These are phyloP conservation scores for Andrena dorsata DNA, from an alignment of 2,888 invertebrate genomes.

Conservation along the genomic window DNA sequence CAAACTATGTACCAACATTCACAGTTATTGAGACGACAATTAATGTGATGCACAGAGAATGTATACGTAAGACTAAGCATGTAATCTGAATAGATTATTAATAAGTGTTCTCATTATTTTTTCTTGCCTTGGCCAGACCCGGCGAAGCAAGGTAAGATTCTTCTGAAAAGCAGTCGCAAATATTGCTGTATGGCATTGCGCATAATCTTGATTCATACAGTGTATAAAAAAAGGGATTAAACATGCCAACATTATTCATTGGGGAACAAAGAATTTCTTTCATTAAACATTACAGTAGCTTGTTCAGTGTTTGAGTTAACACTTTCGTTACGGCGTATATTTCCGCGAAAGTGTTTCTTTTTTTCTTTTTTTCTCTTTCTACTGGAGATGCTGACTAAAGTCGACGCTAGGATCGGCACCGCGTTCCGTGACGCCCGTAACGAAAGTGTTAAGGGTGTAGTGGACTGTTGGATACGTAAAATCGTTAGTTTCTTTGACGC, in stretches of 20 bases:
- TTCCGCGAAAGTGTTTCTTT: too few relatives aligned
- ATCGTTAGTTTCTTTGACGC: too few relatives aligned
- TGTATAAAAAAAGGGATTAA: slow-evolving; percentile 27
- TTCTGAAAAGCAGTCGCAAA: slow-evolving; percentile 42
- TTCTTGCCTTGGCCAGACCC: slow-evolving; percentile 81
- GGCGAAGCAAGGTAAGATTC: slow-evolving; percentile 82
- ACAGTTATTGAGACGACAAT: background rate
- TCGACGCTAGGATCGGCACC: too few relatives aligned
- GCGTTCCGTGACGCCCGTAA: too few relatives aligned
- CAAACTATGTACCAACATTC: background rate
- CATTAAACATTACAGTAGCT: background rate
- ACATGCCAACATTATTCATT: slow-evolving; percentile 20
- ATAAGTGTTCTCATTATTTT: slow-evolving; percentile 74
- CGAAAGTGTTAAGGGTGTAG: too few relatives aligned
- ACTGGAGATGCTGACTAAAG: too few relatives aligned
- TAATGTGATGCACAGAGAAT: background rate
- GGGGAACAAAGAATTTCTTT: background rate
- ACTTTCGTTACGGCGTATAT: too few relatives aligned
- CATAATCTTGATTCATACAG: slow-evolving; percentile 41
- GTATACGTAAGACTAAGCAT: background rate
- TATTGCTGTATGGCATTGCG: slow-evolving; percentile 61
- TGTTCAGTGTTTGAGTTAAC: background rate
- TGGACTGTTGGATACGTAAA: too few relatives aligned
- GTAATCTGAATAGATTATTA: slow-evolving; percentile 66
- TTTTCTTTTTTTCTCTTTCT: too few relatives aligned